Evolutionary conservation across 2,888 invertebrate genomes (phyloP), one percentile per base, ranked within the genome.

Genomic region (Macroteleia sp.): DNA sequence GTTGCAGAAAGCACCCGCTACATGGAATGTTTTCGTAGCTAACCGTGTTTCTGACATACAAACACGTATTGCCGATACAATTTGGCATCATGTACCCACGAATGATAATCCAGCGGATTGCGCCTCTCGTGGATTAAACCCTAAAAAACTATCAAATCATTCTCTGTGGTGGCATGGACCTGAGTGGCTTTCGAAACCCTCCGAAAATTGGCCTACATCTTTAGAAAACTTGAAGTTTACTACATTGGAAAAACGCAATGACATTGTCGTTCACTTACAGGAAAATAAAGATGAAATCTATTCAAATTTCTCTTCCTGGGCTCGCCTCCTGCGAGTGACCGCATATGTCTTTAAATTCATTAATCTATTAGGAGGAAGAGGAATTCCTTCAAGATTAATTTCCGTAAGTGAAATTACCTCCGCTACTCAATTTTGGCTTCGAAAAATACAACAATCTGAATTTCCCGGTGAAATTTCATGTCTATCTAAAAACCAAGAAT

Each of bases 151-250:
- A 10, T 30, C 10, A 9, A 30, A 30, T 10, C 16, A 39, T 39
- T 39, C 39, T 14, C 17, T 39, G 39, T 39, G 39, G 39, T 39
- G 39, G 39, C 3, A 39, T 39, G 39, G 39, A 16, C 39, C 39
- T 6, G 14, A 6, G 5, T 17, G 39, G 39, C 14, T 39, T 8
- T 14, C 39, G 14, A 9, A 39, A 3, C 9, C 16, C 9, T 10
- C 5, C 30, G 30, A 30, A 2, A 30, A 30, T 30, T 30, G 30
- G 10, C 30, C 30, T 10, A 6, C 6, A 3, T 6, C 25, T 25
- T 6, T 6, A 25, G 6, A 25, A 5, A 25, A 5, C 25, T 9
- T 10, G 9, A 10, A 30, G 10, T 30, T 10, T 2, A 30, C 9
- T 30, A 9, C 30, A 10, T 10, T 30, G 5, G 30, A 30, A 30